A percentile compares a stretch with the other conserved stretches of the same genome.
Evolutionary conservation across 2,888 invertebrate species (phyloP).

Genomic region (Diarsia rubi): DNA sequence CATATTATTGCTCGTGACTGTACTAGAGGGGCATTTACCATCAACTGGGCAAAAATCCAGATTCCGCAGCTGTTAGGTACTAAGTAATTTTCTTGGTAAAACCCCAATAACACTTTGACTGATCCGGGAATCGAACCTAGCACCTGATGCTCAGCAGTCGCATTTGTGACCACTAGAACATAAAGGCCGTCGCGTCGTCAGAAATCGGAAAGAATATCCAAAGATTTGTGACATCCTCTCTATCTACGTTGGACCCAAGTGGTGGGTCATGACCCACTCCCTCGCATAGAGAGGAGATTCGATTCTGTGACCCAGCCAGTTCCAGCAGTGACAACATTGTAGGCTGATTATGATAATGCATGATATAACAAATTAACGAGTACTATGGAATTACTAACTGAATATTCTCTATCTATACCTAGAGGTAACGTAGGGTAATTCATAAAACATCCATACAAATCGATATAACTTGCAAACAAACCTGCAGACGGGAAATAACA

Average conservation of each 20-base stretch:
- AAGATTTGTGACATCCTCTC: not conserved
- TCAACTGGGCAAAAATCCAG: no score
- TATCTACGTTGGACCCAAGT: not conserved
- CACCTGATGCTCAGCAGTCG: no score
- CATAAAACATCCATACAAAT: constrained; percentile 4
- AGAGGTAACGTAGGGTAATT: constrained; percentile 4
- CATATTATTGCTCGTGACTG: no score
- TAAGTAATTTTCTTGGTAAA: no score
- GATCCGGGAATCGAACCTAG: no score
- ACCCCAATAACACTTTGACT: no score
- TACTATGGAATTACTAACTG: not conserved
- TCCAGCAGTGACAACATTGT: not conserved
- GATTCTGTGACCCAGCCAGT: not conserved
- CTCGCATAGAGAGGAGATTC: not conserved
- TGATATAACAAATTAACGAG: not conserved
- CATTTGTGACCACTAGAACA: no score
- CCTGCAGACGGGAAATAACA: constrained; percentile 23
- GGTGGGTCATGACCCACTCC: not conserved
- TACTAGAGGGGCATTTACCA: no score
- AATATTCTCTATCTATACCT: not conserved
- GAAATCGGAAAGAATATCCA: not conserved
- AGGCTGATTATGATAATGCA: not conserved
- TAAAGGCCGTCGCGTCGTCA: no score
- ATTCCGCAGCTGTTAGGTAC: no score
- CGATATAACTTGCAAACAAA: constrained; percentile 7